Conservation (phyloP, 2,888 invertebrate genomes). For the Dynastes grantii region DNA sequence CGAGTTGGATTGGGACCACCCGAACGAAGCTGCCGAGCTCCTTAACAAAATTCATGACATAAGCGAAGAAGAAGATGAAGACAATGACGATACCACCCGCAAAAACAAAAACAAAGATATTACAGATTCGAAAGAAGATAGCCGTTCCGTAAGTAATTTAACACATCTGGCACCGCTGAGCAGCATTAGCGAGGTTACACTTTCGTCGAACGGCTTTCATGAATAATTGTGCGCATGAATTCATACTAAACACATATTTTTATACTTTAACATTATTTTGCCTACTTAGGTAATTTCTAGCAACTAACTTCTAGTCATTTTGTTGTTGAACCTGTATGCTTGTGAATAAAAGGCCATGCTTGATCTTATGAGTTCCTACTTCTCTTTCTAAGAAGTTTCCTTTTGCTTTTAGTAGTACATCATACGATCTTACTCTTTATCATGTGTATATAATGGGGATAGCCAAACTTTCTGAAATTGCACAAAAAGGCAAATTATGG, state of each 20-base stretch:
- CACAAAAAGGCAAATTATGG: too few relatives aligned
- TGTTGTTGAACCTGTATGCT: slow-evolving; percentile 16
- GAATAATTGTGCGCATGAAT: slow-evolving; percentile 33
- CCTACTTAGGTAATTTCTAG: slow-evolving; percentile 34
- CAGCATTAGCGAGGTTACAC: slow-evolving; percentile 73
- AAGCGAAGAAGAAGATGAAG: slow-evolving; percentile 67
- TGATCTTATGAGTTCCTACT: slow-evolving; percentile 15
- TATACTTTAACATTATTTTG: slow-evolving; percentile 10
- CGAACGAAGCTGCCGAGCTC: slow-evolving; percentile 71
- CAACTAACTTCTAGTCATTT: slow-evolving; percentile 37
- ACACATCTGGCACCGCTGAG: slow-evolving; percentile 71
- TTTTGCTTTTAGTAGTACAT: too few relatives aligned
- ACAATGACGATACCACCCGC: slow-evolving; percentile 52
- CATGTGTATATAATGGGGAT: too few relatives aligned
- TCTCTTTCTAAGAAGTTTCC: not conserved
- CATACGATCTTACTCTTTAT: too few relatives aligned
- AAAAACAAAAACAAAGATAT: slow-evolving; percentile 45
- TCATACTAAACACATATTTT: slow-evolving; percentile 34
- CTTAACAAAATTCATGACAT: slow-evolving; percentile 67
- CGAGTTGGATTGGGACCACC: slow-evolving; percentile 75
- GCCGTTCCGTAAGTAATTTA: slow-evolving; percentile 71
- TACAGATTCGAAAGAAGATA: slow-evolving; percentile 55
- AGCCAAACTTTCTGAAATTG: too few relatives aligned
- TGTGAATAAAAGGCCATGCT: slow-evolving; percentile 11
- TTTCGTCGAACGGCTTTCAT: slow-evolving; percentile 51